Base-by-base conservation (phyloP, 2,113 vertebrate genomes). In the Choloepus hoffmanni region DNA sequence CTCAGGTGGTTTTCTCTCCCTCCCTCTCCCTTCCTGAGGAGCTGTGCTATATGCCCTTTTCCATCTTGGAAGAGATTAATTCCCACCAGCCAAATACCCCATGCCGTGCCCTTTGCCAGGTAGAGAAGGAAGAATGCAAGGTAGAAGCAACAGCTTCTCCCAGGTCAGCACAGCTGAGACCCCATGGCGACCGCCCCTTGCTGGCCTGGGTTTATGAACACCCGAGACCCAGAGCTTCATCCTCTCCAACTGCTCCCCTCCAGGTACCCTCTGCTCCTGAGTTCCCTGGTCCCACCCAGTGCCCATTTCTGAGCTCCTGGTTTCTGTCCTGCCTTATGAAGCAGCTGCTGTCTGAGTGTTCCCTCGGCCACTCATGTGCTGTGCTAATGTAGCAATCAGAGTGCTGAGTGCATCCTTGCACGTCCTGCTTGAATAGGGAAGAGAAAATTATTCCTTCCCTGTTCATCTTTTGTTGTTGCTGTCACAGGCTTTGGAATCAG, bases 41-140 rank as follows among this genome's bases (percentile, higher is more conserved):
- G n/a, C 23, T 7, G 18, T 7, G 84, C 28, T 45, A 45, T 45
- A 45, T 30, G 36, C 62, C 36, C 23, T 45, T 14, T 14, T 7
- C 68, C 33, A 1, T 7, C 36, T 48, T 40, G 18, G 55, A 4
- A 43, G 36, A 81, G 48, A 30, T 0, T 0, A 23, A 43, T 33
- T 28, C 58, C 85, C 36, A 2, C 8, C 11, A 43, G 70, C 36
- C 5, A 0, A 8, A 40, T 12, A 19, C 30, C 23, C 53, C 28
- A 36, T 9, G 2, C 1, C 15, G 8, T 5, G 21, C 40, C 0
- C 58, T 26, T 2, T 40, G 48, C 76, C 2, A 7, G 48, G 33
- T 33, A 36, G 23, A 23, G 40, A 21, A 9, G 65, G 5, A 28
- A 65, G 67, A 53, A 58, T 53, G 48, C 15, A 16, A 36, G 15